A percentile compares a stretch with the other conserved stretches of the same genome.
Evolutionary conservation across 2,888 invertebrate genomes (phyloP).

Genomic region (Eristalinus aeneus): DNA sequence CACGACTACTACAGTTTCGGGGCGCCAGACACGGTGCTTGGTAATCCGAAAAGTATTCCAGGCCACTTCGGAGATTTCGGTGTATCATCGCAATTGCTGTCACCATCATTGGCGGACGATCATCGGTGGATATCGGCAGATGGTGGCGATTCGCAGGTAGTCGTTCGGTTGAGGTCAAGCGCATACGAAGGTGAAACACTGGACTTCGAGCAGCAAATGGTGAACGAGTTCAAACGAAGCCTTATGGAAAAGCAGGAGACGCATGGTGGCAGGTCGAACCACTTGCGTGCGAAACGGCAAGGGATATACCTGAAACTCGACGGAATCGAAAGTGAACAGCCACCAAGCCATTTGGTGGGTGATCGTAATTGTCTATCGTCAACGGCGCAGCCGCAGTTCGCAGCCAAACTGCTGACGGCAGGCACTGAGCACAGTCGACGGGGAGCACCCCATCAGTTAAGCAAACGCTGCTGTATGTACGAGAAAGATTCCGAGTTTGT

Average conservation of each 20-base stretch:
- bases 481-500: conserved; percentile 77
- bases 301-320: conserved; percentile 73
- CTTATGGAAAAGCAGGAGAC: conserved; percentile 74
- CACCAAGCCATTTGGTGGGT: conserved; percentile 55
- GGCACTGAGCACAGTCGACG: conserved; percentile 56
- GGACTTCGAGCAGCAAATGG: conserved; percentile 72
- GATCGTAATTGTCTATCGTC: conserved; percentile 48
- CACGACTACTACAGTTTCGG: conserved; percentile 75
- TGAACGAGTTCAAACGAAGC: conserved; percentile 78
- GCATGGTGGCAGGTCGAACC: conserved; percentile 40
- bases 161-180: conserved; percentile 25
- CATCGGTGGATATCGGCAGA: neutral
- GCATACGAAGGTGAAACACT: conserved; percentile 27
- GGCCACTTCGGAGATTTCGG: conserved; percentile 68
- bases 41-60: conserved; percentile 79
- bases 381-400: conserved; percentile 47
- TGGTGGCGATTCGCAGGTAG: neutral
- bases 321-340: conserved; percentile 55
- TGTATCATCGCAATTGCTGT: conserved; percentile 29
- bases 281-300: conserved; percentile 68
- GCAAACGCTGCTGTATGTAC: conserved; percentile 76
- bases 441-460: conserved; percentile 55
- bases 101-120: conserved; percentile 3
- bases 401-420: conserved; percentile 53
- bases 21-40: conserved; percentile 74